Percentiles rank a stretch among this genome's conserved stretches.
Evolutionary conservation across 2,888 invertebrate genomes (phyloP).

Genomic region (Plutella xylostella): DNA sequence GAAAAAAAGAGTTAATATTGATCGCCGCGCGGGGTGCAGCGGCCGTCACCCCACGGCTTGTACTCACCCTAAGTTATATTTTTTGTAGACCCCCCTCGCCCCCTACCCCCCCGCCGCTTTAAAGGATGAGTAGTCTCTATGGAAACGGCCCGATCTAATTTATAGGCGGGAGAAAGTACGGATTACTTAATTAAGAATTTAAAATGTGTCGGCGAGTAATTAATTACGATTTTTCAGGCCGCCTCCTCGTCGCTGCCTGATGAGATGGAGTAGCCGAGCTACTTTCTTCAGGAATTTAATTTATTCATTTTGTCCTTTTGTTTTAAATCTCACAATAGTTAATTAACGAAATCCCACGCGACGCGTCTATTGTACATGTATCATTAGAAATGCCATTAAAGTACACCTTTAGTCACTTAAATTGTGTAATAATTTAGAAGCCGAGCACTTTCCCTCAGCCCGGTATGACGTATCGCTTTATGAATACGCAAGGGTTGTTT

Average conservation of each 20-base stretch:
- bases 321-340: too few species aligned
- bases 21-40: slow-evolving; percentile 71
- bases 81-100: slow-evolving; percentile 61
- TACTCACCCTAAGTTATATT: slow-evolving; percentile 72
- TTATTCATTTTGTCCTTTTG: too few species aligned
- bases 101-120: slow-evolving; percentile 55
- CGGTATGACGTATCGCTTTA: slow-evolving; percentile 37
- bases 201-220: slow-evolving; percentile 65
- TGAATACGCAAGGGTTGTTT: slow-evolving; percentile 63
- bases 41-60: slow-evolving; percentile 72
- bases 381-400: too few species aligned
- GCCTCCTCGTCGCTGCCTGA: slow-evolving; percentile 11
- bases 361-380: too few species aligned
- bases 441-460: not conserved
- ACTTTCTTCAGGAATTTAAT: too few species aligned
- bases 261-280: slow-evolving; percentile 13
- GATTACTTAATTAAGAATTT: slow-evolving; percentile 70
- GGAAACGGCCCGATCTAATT: slow-evolving; percentile 71
- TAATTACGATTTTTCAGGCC: slow-evolving; percentile 46
- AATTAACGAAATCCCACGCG: too few species aligned
- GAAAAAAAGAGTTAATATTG: slow-evolving; percentile 71
- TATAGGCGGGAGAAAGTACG: slow-evolving; percentile 68
- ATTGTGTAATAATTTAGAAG: too few species aligned
- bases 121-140: slow-evolving; percentile 72
- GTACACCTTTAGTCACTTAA: too few species aligned